Conservation (phyloP, 2,888 invertebrate species). For the Gasteruption jaculator region DNA sequence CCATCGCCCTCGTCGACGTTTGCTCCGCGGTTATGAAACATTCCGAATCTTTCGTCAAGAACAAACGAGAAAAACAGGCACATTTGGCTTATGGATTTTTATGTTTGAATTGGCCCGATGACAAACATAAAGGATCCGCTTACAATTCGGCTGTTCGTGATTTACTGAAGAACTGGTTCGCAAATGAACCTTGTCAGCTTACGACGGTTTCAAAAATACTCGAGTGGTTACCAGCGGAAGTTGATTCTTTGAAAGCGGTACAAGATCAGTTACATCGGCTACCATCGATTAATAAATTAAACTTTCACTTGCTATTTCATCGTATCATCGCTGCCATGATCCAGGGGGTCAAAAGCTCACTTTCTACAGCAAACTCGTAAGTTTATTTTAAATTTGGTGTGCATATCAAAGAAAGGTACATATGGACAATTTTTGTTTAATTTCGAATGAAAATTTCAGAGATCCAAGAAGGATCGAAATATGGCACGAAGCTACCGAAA, state of each 20-base stretch:
- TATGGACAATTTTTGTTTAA: neutral
- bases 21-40: slow-evolving; percentile 44
- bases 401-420: neutral
- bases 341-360: slow-evolving; percentile 55
- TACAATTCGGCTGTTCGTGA: slow-evolving; percentile 40
- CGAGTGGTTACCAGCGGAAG: slow-evolving; percentile 57
- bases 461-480: slow-evolving; percentile 60
- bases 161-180: slow-evolving; percentile 44
- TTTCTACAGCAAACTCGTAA: slow-evolving; percentile 48
- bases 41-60: slow-evolving; percentile 33
- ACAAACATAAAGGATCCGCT: slow-evolving; percentile 29
- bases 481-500: slow-evolving; percentile 63
- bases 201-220: slow-evolving; percentile 59
- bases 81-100: slow-evolving; percentile 42
- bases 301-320: slow-evolving; percentile 66
- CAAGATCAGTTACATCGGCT: slow-evolving; percentile 60
- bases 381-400: slow-evolving; percentile 3
- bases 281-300: slow-evolving; percentile 61
- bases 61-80: slow-evolving; percentile 41
- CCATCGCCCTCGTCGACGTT: slow-evolving; percentile 38
- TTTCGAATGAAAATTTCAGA: slow-evolving; percentile 42
- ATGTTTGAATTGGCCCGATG: slow-evolving; percentile 39
- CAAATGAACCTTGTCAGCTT: slow-evolving; percentile 47
- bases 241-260: slow-evolving; percentile 55
- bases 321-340: slow-evolving; percentile 62